These are phyloP conservation scores for Gambusia yucatana DNA, from an alignment of 2,797 vertebrate genomes.

Conservation along the genomic window DNA sequence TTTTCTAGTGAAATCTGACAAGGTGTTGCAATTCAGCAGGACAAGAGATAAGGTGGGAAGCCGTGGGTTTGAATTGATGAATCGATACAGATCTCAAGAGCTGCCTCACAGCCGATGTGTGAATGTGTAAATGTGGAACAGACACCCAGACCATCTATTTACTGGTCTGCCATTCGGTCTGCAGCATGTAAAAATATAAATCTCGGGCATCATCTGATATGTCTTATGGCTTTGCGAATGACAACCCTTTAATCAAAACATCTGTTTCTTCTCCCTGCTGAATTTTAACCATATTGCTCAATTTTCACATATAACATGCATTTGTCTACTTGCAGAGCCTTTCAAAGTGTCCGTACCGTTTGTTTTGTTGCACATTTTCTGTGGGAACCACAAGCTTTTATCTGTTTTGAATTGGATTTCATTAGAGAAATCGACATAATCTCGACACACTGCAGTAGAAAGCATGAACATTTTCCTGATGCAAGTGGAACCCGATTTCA, in stretches of 20 bases:
- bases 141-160: background rate
- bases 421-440: background rate
- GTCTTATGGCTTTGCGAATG: constrained; percentile 66
- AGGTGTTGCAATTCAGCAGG: constrained; percentile 21
- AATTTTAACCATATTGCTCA: constrained; percentile 67
- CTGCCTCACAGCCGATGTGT: constrained; percentile 19
- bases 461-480: background rate
- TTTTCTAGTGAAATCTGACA: constrained; percentile 33
- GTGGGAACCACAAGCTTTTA: background rate
- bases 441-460: background rate
- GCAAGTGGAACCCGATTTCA: background rate
- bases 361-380: background rate
- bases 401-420: background rate
- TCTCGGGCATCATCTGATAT: constrained; percentile 34
- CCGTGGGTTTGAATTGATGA: constrained; percentile 33
- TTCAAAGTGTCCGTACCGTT: background rate
- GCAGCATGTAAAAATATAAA: constrained; percentile 1
- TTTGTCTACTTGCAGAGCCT: background rate
- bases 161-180: background rate
- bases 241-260: constrained; percentile 70
- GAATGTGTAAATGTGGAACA: constrained; percentile 11
- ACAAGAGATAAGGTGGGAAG: constrained; percentile 24
- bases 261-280: constrained; percentile 65
- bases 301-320: constrained; percentile 55
- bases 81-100: constrained; percentile 56